Conservation (phyloP, 2,797 vertebrate genomes). For the Anguilla anguilla region DNA sequence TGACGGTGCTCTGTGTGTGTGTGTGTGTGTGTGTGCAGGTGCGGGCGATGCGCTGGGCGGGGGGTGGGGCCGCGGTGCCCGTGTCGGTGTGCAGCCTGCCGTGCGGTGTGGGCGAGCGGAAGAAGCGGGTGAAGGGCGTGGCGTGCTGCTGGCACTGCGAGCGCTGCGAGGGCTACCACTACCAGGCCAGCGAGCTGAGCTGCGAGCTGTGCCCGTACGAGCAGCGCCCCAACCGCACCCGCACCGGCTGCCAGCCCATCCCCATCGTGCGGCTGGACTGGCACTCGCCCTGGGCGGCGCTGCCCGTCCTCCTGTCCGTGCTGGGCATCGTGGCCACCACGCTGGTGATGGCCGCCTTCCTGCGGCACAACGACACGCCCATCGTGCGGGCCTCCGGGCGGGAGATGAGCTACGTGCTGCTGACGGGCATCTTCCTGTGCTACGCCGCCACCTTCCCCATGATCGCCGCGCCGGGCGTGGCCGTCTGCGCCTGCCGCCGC, state of each 20-base stretch:
- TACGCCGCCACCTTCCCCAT: constrained; percentile 93
- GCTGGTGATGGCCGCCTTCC: constrained; percentile 86
- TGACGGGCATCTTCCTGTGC: constrained; percentile 95
- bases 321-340: constrained; percentile 89
- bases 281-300: constrained; percentile 91
- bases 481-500: constrained; percentile 87
- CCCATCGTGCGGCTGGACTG: constrained; percentile 93
- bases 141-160: constrained; percentile 97
- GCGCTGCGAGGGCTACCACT: constrained; percentile 89
- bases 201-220: constrained; percentile 91
- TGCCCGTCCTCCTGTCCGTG: constrained; percentile 88
- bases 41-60: constrained; percentile 86
- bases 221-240: constrained; percentile 84
- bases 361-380: constrained; percentile 88
- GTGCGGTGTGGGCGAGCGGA: constrained; percentile 87
- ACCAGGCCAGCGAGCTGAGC: constrained; percentile 86
- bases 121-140: constrained; percentile 93
- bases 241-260: constrained; percentile 87
- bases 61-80: constrained; percentile 71
- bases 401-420: constrained; percentile 91
- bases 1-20: background rate
- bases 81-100: constrained; percentile 90
- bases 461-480: constrained; percentile 84
- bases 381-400: constrained; percentile 91
- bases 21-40: constrained; percentile 66